Evolutionary conservation across 37 sponge, comb jelly and placozoan genomes (phyloP), one percentile per base, ranked within the genome.

Genomic region (Oscarella lobularis): DNA sequence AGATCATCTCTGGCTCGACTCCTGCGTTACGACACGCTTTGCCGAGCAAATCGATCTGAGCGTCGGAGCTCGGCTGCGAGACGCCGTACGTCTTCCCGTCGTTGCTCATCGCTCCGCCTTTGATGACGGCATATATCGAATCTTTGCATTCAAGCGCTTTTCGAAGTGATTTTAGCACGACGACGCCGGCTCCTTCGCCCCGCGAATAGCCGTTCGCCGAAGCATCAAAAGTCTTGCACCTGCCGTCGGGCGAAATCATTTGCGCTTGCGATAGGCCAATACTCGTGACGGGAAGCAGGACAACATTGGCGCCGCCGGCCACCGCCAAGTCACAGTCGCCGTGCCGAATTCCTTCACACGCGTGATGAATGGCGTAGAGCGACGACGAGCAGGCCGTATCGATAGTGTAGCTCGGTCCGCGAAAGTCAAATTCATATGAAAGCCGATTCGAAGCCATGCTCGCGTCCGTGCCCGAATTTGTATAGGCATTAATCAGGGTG

Each of bases 281-380:
- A 36, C 39, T 39, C 40, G 37, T 30, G 33, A 67, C 69, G 54
- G 80, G 80, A 67, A 67, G 67, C 32, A 79, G 55, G 3, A 75
- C 66, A 35, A 73, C 14, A 74, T 75, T 75, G 2, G 75, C 80
- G 0, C 80, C 80, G 9, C 67, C 80, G 6, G 39, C 80, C 30
- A 79, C 30, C 14, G 80, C 80, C 73, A 73, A 40, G 35, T 79
- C 80, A 79, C 80, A 79, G 34, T 75, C 73, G 38, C 80, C 80
- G 36, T 40, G 40, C 39, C 34, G 9, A 2, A 79, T 37, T 74
- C 69, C 65, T 6, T 6, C 34, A n/a, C n/a, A 14, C 33, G 74
- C 80, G 54, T 39, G 67, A 74, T 79, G 70, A 3, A 79, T 33
- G 69, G 80, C 80, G 80, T 67, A 75, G 38, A 79, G 39, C 39